Evolutionary conservation across 1,140 invertebrate genomes (phyloP).

Genomic region (Pseudoatta argentina): DNA sequence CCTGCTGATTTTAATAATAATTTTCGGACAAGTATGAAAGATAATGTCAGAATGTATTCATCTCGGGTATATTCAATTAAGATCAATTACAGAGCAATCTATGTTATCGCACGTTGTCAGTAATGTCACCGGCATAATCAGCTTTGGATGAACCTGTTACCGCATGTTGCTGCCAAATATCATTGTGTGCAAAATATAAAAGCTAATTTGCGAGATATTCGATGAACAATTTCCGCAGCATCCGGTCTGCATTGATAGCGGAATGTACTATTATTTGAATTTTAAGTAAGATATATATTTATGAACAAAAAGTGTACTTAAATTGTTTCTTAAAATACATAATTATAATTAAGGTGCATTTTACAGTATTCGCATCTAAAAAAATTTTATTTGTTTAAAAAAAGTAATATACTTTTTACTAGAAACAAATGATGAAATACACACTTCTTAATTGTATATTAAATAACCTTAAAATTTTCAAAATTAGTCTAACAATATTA

Average conservation of each 20-base stretch:
- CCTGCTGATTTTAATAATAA: neutral
- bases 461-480: neutral
- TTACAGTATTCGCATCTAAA: neutral
- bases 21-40: neutral
- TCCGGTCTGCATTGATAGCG: neutral
- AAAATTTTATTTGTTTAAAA: neutral
- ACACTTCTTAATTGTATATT: neutral
- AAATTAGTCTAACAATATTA: neutral
- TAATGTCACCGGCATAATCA: neutral
- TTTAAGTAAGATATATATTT: slow-evolving; percentile 20
- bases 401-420: neutral
- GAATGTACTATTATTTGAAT: neutral
- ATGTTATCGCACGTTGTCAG: neutral
- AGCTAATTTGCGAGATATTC: neutral
- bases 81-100: slow-evolving; percentile 10
- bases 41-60: neutral
- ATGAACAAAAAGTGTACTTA: slow-evolving; percentile 7
- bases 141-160: neutral
- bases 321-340: slow-evolving; percentile 2
- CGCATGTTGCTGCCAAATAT: neutral
- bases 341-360: neutral
- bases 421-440: neutral
- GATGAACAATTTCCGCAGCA: neutral
- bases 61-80: slow-evolving; percentile 30
- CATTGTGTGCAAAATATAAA: slow-evolving; percentile 9